Conservation (phyloP, 2,113 vertebrate genomes). For the Elephantulus edwardii region DNA sequence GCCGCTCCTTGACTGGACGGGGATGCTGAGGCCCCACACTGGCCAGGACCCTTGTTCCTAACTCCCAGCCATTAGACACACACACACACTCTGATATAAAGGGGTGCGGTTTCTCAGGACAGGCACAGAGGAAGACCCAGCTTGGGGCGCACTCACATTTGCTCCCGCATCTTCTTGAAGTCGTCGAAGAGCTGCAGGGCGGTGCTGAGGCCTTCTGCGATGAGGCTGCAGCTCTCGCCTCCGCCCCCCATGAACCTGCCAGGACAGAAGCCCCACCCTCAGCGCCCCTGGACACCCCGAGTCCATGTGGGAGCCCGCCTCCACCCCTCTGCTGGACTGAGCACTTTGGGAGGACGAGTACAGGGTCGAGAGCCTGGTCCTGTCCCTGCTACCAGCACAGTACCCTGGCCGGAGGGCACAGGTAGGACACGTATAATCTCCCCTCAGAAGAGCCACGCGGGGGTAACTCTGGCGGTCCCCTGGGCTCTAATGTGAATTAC, state of each 20-base stretch:
- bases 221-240: conserved; percentile 94
- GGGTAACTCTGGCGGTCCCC: neutral
- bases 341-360: neutral
- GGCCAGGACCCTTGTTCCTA: too few relatives aligned
- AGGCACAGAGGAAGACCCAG: fast-evolving
- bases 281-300: fast-evolving
- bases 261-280: neutral
- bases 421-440: neutral
- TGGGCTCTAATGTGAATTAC: too few relatives aligned
- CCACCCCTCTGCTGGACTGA: fast-evolving
- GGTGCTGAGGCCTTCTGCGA: conserved; percentile 93
- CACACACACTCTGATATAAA: neutral
- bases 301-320: neutral
- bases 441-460: neutral
- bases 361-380: neutral
- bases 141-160: conserved; percentile 90
- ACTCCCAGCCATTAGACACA: neutral
- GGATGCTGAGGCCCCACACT: neutral
- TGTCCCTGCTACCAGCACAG: neutral
- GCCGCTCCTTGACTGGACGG: too few relatives aligned
- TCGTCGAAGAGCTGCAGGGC: conserved; percentile 95
- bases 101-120: neutral
- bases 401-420: too few relatives aligned
- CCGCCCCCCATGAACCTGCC: conserved; percentile 94
- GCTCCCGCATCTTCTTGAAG: conserved; percentile 96